Conservation (phyloP, 2,797 vertebrate species). For the Etheostoma nigrum region DNA sequence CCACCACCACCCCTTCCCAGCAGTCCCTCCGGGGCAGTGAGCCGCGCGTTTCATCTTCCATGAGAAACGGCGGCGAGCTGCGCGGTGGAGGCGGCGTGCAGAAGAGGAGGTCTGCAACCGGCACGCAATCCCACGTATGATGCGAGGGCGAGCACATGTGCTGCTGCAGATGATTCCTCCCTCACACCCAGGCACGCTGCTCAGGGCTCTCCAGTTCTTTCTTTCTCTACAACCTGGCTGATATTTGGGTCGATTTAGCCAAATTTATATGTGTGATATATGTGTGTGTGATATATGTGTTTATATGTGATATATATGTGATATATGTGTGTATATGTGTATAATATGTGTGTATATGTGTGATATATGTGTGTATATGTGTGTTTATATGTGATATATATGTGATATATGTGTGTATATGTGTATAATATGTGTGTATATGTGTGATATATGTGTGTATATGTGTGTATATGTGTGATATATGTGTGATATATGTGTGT, state of each 20-base stretch:
- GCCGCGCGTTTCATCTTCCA: conserved; percentile 72
- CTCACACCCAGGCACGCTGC: conserved; percentile 15
- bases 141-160: conserved; percentile 38
- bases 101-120: conserved; percentile 27
- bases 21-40: conserved; percentile 54
- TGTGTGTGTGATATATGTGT: no score
- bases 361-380: no score
- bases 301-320: no score
- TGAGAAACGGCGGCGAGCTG: conserved; percentile 68
- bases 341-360: no score
- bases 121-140: conserved; percentile 39
- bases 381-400: no score
- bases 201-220: conserved; percentile 6
- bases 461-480: no score
- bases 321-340: no score
- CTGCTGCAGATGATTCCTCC: conserved; percentile 49
- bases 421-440: no score
- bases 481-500: no score
- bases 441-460: no score
- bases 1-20: conserved; percentile 67
- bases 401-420: no score
- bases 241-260: background rate
- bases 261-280: background rate
- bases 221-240: background rate
- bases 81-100: conserved; percentile 17